Conservation (phyloP, 2,888 invertebrate species). For the Mythimna ferrago region DNA sequence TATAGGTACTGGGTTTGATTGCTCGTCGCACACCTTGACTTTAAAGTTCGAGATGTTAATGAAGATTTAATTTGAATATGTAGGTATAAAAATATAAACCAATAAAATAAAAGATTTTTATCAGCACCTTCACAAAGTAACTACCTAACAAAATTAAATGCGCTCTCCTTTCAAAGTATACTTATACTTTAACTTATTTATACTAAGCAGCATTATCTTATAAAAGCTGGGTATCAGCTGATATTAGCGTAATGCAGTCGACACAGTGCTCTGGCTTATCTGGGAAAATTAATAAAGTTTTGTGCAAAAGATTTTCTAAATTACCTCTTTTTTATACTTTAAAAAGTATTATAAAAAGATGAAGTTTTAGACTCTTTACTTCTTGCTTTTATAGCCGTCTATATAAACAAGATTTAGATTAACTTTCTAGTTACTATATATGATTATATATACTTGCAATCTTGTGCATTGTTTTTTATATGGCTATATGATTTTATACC, state of each 20-base stretch:
- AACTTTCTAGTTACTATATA: neutral
- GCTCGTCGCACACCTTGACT: no score
- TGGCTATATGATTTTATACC: no score
- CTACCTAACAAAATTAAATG: neutral
- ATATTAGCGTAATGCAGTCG: constrained; percentile 4
- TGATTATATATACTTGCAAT: neutral
- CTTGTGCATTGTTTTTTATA: neutral
- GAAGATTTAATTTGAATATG: no score
- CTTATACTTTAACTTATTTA: neutral
- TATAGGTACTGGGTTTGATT: no score
- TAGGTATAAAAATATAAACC: neutral
- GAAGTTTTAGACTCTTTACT: neutral
- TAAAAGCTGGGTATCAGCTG: neutral
- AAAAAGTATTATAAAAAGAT: neutral
- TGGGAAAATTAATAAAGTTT: constrained; percentile 10
- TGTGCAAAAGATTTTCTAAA: constrained; percentile 8
- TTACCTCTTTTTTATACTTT: neutral
- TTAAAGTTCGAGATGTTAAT: no score
- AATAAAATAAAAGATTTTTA: neutral
- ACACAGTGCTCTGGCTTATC: constrained; percentile 9
- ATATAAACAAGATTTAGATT: neutral
- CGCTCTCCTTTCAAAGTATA: neutral
- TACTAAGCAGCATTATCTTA: neutral
- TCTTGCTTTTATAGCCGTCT: neutral
- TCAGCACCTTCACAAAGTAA: neutral